Base-by-base conservation (phyloP, 1,140 invertebrate species). In the Palaemon carinicauda region DNA sequence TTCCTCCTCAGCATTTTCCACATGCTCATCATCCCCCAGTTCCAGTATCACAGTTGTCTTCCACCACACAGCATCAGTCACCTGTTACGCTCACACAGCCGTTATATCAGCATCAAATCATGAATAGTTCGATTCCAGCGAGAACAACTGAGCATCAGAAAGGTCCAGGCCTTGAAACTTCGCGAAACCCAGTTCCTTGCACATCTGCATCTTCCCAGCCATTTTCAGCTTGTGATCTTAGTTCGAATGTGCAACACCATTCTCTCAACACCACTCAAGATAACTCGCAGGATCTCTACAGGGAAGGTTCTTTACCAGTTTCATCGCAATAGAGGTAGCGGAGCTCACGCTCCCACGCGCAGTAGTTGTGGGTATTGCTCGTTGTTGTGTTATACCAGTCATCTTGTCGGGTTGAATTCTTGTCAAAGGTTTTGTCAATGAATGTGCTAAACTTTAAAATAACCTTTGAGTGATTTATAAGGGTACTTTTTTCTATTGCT, bases 1-100 rank as follows among this genome's bases (percentile, higher is more conserved):
- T 69, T 10, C 33, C 83, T 31, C 24, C 84, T 15, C 84, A 86
- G 21, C 71, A 74, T 52, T 80, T 79, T 33, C 29, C 84, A 29
- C 69, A 86, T 33, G 52, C 65, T 69, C 65, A 69, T 69, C 41
- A 41, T 41, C 41, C 41, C 41, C 41, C 41, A 41, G 41, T 80
- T 17, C 29, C 79, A n/a, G 14, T 60, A 24, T 69, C 79, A 19
- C 50, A 27, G 31, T 41, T 19, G n/a, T 41, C 71, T 73, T 33
- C 71, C 33, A 21, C 73, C 51, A 21, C 73, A 50, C 19, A 75
- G 14, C 31, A 73, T 73, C 73, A 50, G n/a, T 29, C 29, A 10
- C 19, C 21, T 73, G 41, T 19, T 73, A 33, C 71, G 3, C 41
- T 73, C 31, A 21, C 73, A 19, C 73, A 75, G 21, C 73, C 73